Base-by-base conservation (phyloP, 2,888 invertebrate species). In the Pheosia tremula region DNA sequence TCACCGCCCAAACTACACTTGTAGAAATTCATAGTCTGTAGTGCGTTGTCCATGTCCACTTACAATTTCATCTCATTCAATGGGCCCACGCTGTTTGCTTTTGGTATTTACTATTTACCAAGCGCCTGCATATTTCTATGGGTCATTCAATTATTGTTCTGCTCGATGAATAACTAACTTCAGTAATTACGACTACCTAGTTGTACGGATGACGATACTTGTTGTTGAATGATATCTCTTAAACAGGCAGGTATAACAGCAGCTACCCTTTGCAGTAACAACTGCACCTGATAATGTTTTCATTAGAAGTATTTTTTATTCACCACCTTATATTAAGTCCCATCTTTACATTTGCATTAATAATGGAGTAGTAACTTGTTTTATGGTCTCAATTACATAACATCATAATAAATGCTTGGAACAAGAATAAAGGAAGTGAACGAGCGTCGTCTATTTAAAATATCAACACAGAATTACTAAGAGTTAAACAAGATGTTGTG, bases 1-100 rank as follows among this genome's bases (percentile, higher is more conserved):
- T 85, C 76, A 79, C 91, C 91, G 91, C 82, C 84, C 70, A 77
- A 82, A 84, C 82, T 83, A 76, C 75, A 79, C 78, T 79, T 65
- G 61, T 82, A 81, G 84, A 83, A 82, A 83, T 82, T 82, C 47
- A 52, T 62, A 57, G 47, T 53, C 61, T 69, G 60, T 64, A 64
- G 77, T 73, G 74, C 66, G 60, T 71, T 74, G 72, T 78, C 72
- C 68, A 65, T 65, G 56, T 63, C 73, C 72, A 67, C 71, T 67
- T 68, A 24, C 24, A 24, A 24, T 74, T 72, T 74, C 68, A 68
- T 70, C 61, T 72, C 63, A 58, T 61, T 72, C 67, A 72, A 69
- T 72, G 54, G 69, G 58, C 57, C 58, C 66, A 61, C 58, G 61
- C 57, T 53, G 60, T 72, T 71, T 69, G 57, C 57, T 60, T 59